Evolutionary conservation across 2,113 vertebrate species (phyloP).

Genomic region (Lagopus leucura): DNA sequence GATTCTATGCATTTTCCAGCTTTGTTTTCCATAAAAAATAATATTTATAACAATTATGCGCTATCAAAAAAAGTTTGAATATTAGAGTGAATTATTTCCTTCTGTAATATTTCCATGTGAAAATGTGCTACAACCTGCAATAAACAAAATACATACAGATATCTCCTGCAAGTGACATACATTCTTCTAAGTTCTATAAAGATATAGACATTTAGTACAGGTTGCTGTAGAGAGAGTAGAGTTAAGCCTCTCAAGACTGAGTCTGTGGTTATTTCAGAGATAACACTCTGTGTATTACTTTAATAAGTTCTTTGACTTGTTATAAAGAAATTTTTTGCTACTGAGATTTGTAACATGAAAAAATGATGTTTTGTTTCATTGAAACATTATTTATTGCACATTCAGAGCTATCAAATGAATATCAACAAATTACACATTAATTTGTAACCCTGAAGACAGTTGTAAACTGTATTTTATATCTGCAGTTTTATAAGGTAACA

Average conservation of each 20-base stretch:
- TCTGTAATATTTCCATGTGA: neutral
- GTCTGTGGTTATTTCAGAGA: constrained; percentile 32
- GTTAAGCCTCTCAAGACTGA: neutral
- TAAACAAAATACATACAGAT: neutral
- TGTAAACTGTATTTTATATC: constrained; percentile 5
- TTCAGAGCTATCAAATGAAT: neutral
- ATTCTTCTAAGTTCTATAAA: neutral
- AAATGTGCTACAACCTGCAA: constrained; percentile 20
- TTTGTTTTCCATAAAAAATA: neutral
- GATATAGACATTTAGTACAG: neutral
- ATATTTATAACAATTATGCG: neutral
- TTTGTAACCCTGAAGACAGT: neutral
- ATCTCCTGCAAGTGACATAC: neutral
- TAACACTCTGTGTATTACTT: constrained; percentile 19
- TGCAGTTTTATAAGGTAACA: neutral
- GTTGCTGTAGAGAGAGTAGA: constrained; percentile 3
- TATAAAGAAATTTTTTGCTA: neutral
- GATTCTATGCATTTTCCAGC: neutral
- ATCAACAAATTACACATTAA: constrained; percentile 5
- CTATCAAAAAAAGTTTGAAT: neutral
- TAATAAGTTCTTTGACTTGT: constrained; percentile 23
- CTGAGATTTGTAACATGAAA: neutral
- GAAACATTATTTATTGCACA: neutral
- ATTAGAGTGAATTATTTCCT: neutral
- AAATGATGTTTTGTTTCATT: neutral